Conservation (phyloP, 2,888 invertebrate species). For the Megaustenia siamemsis region DNA sequence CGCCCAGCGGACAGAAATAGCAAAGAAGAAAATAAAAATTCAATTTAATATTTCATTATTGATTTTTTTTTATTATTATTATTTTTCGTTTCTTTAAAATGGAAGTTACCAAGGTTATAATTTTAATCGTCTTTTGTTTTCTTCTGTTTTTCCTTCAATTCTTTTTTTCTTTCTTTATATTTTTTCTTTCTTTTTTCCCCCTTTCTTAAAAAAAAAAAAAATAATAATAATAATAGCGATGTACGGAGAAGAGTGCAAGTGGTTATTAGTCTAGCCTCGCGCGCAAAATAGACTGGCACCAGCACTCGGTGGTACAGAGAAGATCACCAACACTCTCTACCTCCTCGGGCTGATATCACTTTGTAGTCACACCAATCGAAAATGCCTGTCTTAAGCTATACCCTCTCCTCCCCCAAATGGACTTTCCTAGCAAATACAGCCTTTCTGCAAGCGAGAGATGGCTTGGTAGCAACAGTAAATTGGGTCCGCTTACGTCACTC, state of each 20-base stretch:
- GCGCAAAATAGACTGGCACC: no score
- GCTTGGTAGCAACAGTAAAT: slow-evolving; percentile 28
- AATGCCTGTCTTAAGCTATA: slow-evolving; percentile 7
- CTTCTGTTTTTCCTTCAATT: no score
- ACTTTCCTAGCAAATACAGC: slow-evolving; percentile 6
- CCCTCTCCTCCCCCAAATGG: neutral
- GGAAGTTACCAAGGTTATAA: no score
- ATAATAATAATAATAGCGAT: neutral
- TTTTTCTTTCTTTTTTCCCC: no score
- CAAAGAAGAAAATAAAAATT: no score
- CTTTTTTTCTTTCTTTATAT: no score
- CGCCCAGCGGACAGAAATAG: neutral
- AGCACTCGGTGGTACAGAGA: no score
- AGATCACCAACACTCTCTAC: no score
- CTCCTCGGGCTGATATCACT: neutral
- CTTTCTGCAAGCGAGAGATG: neutral
- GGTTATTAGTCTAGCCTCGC: neutral
- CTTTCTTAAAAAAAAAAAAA: neutral
- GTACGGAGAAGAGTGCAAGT: neutral
- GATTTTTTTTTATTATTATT: no score
- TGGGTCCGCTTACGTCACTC: slow-evolving; percentile 25
- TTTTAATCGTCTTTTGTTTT: neutral
- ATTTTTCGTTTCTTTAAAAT: no score
- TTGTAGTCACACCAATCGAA: neutral
- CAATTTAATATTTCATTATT: no score